Conservation (phyloP, 2,113 vertebrate genomes). For the Saguinus midas region DNA sequence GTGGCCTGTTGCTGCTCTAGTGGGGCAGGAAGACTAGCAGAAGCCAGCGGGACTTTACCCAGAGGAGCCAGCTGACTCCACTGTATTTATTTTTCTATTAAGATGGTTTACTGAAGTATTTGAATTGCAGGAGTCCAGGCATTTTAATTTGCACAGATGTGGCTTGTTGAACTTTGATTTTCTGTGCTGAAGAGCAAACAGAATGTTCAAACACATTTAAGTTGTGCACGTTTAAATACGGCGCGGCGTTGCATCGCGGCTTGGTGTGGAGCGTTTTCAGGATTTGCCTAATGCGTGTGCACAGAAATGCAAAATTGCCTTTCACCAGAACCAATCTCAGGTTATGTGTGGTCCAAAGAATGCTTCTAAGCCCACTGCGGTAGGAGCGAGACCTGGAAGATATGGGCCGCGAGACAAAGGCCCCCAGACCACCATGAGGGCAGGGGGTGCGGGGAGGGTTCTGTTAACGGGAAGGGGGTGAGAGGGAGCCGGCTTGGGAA, state of each 20-base stretch:
- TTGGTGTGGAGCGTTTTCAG: rapidly evolving
- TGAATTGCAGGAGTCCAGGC: not conserved
- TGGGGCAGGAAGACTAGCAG: too few species aligned
- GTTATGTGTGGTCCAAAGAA: rapidly evolving
- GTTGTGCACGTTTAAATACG: not conserved
- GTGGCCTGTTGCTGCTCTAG: not conserved
- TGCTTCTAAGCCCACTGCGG: not conserved
- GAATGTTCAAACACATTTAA: not conserved
- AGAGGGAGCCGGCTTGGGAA: too few species aligned
- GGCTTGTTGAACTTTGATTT: not conserved
- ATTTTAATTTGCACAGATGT: not conserved
- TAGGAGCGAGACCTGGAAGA: not conserved
- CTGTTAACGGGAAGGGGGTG: not conserved
- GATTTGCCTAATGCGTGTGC: too few species aligned
- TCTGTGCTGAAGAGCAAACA: not conserved
- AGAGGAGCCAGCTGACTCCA: not conserved
- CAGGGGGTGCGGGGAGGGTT: too few species aligned
- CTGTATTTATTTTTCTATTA: not conserved
- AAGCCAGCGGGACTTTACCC: rapidly evolving
- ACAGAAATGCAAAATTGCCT: rapidly evolving
- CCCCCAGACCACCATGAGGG: rapidly evolving
- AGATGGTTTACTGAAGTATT: not conserved
- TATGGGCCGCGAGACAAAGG: rapidly evolving
- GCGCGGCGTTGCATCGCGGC: rapidly evolving
- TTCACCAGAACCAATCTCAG: rapidly evolving